Evolutionary conservation across 2,113 vertebrate genomes (phyloP).

Genomic region (Promerops cafer): DNA sequence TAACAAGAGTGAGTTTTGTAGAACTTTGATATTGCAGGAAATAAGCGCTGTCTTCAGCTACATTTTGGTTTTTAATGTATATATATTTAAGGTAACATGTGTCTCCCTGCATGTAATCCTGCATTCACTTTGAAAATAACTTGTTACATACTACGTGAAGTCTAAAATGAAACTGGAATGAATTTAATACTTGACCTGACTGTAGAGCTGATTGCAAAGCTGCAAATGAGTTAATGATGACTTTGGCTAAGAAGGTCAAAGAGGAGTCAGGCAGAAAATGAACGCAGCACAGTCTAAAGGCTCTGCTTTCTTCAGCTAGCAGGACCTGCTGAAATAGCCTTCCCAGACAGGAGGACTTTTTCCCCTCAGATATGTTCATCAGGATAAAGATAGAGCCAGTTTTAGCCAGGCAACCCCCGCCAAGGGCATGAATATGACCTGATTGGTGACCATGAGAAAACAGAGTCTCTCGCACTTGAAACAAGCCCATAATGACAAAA

Average conservation of each 20-base stretch:
- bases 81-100: neutral
- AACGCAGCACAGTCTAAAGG: neutral
- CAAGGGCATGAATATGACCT: neutral
- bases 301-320: neutral
- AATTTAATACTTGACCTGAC: neutral
- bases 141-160: neutral
- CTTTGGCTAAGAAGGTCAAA: conserved; percentile 16
- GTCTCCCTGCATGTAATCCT: neutral
- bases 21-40: neutral
- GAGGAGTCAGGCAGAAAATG: conserved; percentile 44
- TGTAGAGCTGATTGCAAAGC: neutral
- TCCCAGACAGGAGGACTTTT: neutral
- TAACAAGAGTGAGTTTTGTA: neutral
- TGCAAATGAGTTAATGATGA: conserved; percentile 44
- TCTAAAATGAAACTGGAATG: conserved; percentile 7
- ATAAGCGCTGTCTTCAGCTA: neutral
- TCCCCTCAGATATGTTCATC: neutral
- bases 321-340: neutral
- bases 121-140: neutral
- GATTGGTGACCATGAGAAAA: neutral
- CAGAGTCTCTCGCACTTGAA: neutral
- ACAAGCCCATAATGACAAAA: neutral
- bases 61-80: neutral
- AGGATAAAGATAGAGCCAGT: neutral
- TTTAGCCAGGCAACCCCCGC: neutral